phyloP scores from a whole-genome alignment of 2,888 invertebrate species.

The Mactromeris polynyma region DNA sequence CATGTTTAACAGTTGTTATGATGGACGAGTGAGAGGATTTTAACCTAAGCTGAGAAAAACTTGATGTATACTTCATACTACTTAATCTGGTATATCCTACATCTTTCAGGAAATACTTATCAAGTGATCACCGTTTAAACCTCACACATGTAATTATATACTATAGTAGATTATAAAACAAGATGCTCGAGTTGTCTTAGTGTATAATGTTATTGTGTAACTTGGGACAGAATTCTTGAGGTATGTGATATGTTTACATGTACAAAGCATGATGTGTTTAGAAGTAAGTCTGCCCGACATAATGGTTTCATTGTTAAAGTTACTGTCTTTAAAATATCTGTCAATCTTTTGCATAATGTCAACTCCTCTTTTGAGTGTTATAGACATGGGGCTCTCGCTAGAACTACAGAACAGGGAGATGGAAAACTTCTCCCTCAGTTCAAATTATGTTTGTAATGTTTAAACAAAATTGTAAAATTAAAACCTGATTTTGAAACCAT shows the following conservation, averaged over 20 bases:
- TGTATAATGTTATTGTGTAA: not conserved
- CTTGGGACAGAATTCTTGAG: not conserved
- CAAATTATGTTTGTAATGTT: no score
- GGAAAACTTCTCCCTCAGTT: no score
- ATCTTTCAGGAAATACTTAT: not conserved
- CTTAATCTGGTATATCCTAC: not conserved
- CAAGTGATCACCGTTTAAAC: not conserved
- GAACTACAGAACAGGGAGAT: no score
- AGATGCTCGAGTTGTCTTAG: not conserved
- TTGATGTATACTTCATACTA: not conserved
- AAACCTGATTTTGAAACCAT: no score
- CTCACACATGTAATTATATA: not conserved
- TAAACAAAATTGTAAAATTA: no score
- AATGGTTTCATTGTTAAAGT: no score
- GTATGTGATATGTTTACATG: not conserved
- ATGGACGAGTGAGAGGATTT: not conserved
- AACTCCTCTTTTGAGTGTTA: no score
- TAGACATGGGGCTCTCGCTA: no score
- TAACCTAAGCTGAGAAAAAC: not conserved
- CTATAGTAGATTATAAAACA: not conserved
- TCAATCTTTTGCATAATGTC: no score
- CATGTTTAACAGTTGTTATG: not conserved
- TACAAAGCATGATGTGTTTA: no score
- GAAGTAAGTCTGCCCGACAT: no score
- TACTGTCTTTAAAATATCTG: no score